phyloP scores from a whole-genome alignment of 2,797 vertebrate species.

The Enteromius trimaculatus region DNA sequence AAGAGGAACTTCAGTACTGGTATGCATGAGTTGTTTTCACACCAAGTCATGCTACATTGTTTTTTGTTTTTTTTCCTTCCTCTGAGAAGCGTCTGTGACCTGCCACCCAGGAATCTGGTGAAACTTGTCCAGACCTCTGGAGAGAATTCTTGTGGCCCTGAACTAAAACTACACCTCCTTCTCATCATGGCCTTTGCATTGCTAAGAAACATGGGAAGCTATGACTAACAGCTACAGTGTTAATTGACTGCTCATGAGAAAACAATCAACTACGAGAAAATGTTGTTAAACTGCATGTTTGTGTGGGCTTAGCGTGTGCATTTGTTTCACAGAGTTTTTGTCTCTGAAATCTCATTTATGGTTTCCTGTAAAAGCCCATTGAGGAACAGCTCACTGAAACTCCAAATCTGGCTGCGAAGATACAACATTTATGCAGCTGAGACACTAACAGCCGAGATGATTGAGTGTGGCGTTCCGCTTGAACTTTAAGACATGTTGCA shows the following conservation, averaged over 20 bases:
- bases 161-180: background rate
- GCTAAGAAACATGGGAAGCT: background rate
- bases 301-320: background rate
- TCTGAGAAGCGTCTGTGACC: background rate
- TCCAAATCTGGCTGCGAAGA: conserved; percentile 27
- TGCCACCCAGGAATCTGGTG: conserved; percentile 2
- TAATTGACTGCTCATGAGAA: background rate
- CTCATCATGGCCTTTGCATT: background rate
- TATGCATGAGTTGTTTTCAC: background rate
- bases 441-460: conserved; percentile 43
- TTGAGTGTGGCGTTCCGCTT: conserved; percentile 20
- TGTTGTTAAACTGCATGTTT: background rate
- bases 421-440: conserved; percentile 18
- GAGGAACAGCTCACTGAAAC: conserved; percentile 18
- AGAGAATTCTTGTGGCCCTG: conserved; percentile 1
- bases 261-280: background rate
- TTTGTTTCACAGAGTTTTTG: conserved; percentile 22
- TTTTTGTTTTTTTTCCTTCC: background rate
- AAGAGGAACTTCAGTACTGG: background rate
- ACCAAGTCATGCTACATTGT: background rate
- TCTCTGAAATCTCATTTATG: conserved; percentile 14
- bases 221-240: background rate
- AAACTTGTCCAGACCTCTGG: background rate
- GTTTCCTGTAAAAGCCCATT: conserved; percentile 35
- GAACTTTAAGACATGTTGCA: conserved; percentile 35